A percentile compares a stretch with the other conserved stretches of the same genome.
These are phyloP conservation scores for Lysiphlebus fabarum DNA, from an alignment of 1,140 invertebrate species.

Conservation along the genomic window DNA sequence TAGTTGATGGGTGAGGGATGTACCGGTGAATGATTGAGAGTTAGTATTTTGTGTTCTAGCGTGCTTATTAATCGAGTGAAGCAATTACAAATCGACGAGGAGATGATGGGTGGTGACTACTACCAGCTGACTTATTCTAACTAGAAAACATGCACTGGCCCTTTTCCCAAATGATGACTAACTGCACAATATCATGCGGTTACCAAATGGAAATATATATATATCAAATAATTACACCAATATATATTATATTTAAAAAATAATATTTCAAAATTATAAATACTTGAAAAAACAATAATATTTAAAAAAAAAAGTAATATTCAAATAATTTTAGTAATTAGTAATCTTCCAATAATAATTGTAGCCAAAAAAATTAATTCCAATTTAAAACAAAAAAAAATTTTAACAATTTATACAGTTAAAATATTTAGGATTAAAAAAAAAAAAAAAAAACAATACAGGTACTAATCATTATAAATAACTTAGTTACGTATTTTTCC, in stretches of 20 bases:
- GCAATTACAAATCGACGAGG: conserved; percentile 52
- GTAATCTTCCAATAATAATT: too few relatives aligned
- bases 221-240: too few relatives aligned
- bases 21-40: conserved; percentile 32
- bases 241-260: too few relatives aligned
- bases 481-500: conserved; percentile 22
- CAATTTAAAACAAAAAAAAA: too few relatives aligned
- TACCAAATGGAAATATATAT: too few relatives aligned
- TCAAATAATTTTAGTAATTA: too few relatives aligned
- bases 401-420: too few relatives aligned
- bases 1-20: conserved; percentile 22
- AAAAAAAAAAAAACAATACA: not conserved
- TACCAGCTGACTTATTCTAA: conserved; percentile 56
- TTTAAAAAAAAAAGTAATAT: too few relatives aligned
- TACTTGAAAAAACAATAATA: too few relatives aligned
- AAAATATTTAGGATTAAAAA: not conserved
- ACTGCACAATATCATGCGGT: conserved; percentile 17
- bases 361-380: too few relatives aligned
- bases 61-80: conserved; percentile 52
- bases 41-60: conserved; percentile 55
- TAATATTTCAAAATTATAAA: too few relatives aligned
- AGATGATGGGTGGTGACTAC: conserved; percentile 52
- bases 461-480: not conserved
- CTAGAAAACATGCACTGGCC: conserved; percentile 43
- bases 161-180: conserved; percentile 28